Percentiles rank a stretch among this genome's conserved stretches.
Conservation (phyloP, 2,113 vertebrate species). For the Saguinus imperator region DNA sequence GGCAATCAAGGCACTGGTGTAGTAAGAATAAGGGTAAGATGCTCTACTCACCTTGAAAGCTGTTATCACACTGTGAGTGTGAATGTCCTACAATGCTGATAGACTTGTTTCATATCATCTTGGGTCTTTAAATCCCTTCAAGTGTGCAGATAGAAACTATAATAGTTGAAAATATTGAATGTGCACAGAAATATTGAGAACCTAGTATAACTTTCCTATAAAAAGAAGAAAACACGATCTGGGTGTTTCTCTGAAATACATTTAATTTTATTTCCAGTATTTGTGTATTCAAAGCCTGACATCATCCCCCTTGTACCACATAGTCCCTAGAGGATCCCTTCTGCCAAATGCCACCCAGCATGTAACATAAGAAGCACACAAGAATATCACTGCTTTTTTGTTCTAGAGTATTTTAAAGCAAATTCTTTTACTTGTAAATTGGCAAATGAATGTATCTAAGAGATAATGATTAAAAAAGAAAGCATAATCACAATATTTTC, state of each 20-base stretch:
- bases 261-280: not conserved
- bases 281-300: not conserved
- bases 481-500: not conserved
- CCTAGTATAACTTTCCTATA: not conserved
- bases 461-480: not conserved
- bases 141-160: not conserved
- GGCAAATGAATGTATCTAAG: not conserved
- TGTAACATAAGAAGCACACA: not conserved
- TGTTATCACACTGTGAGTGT: not conserved
- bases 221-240: not conserved
- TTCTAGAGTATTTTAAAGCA: not conserved
- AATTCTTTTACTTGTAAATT: not conserved
- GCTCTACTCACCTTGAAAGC: too few relatives aligned
- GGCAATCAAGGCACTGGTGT: accelerated
- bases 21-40: not conserved
- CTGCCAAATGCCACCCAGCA: not conserved
- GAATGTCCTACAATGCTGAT: not conserved
- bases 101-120: not conserved
- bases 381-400: not conserved
- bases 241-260: not conserved
- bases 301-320: not conserved
- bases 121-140: not conserved
- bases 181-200: not conserved
- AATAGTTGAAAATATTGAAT: not conserved
- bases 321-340: not conserved